Conservation (phyloP, 2,888 invertebrate genomes). For the Macropis europaea region DNA sequence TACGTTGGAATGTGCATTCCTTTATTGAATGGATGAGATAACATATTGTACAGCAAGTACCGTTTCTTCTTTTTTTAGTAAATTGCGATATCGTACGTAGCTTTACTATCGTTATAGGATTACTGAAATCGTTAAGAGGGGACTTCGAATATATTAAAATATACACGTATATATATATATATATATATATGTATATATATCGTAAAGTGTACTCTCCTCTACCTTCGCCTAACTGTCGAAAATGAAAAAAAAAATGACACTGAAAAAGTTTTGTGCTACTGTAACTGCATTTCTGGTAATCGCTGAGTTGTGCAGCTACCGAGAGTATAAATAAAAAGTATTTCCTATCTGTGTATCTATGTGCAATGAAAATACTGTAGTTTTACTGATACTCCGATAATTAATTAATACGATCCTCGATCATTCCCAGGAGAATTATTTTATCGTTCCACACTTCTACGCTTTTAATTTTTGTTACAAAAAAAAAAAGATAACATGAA, state of each 20-base stretch:
- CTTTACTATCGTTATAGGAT: constrained; percentile 35
- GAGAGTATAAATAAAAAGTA: constrained; percentile 60
- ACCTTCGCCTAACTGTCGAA: constrained; percentile 8
- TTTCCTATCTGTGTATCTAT: constrained; percentile 65
- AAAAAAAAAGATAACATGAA: no score
- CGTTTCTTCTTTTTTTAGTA: constrained; percentile 1
- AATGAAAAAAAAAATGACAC: constrained; percentile 14
- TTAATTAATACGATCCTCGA: constrained; percentile 11
- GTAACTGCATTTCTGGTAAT: constrained; percentile 61
- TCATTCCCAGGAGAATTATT: background rate
- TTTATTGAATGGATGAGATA: background rate
- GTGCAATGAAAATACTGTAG: constrained; percentile 50
- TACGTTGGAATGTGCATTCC: background rate
- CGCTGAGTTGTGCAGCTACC: constrained; percentile 59
- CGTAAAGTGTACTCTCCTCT: constrained; percentile 19
- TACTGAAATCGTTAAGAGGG: constrained; percentile 26
- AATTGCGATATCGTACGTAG: constrained; percentile 30
- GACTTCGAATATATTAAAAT: constrained; percentile 14
- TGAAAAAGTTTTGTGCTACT: constrained; percentile 42
- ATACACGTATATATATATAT: constrained; percentile 2
- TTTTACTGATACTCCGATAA: constrained; percentile 27
- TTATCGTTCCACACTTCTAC: background rate
- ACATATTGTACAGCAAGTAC: constrained; percentile 19
- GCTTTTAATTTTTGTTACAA: background rate
- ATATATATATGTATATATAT: constrained; percentile 23